Evolutionary conservation across 2,797 vertebrate species (phyloP).

Genomic region (Myotis myotis): DNA sequence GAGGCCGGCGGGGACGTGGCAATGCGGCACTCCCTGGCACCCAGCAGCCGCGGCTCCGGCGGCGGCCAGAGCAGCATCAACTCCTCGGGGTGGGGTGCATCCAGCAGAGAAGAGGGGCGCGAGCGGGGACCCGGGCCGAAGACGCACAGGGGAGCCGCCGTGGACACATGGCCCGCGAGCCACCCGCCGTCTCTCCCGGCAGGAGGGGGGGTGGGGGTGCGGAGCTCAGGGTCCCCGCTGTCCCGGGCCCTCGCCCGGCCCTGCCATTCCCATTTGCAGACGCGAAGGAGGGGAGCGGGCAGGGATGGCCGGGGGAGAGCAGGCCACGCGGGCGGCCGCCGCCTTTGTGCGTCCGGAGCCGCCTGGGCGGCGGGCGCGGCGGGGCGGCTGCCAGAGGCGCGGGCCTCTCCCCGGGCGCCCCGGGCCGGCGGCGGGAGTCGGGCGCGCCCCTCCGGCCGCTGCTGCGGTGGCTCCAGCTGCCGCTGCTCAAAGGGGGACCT

Average conservation of each 20-base stretch:
- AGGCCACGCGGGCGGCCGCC: constrained; percentile 39
- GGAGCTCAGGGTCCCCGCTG: constrained; percentile 1
- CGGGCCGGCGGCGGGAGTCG: background rate
- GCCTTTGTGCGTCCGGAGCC: constrained; percentile 65
- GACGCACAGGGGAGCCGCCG: constrained; percentile 10
- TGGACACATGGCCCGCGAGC: background rate
- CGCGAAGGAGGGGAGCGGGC: background rate
- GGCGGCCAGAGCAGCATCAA: constrained; percentile 54
- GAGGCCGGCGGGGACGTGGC: constrained; percentile 78
- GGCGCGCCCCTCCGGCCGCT: constrained; percentile 1
- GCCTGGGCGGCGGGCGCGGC: background rate
- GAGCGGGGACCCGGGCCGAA: background rate
- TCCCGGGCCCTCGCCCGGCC: constrained; percentile 28
- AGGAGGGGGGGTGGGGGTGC: background rate
- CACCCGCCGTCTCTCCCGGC: background rate
- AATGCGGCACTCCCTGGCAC: constrained; percentile 89
- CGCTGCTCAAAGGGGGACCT: constrained; percentile 37
- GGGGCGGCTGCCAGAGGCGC: background rate
- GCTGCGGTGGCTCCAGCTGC: background rate
- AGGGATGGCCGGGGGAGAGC: background rate
- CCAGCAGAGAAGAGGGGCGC: background rate
- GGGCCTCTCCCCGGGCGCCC: background rate
- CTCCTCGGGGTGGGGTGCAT: constrained; percentile 43
- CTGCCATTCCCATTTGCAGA: background rate
- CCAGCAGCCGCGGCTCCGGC: constrained; percentile 78